Percentiles rank a stretch among this genome's conserved stretches.
Conservation (phyloP, 2,888 invertebrate species). For the Melanophora roralis region DNA sequence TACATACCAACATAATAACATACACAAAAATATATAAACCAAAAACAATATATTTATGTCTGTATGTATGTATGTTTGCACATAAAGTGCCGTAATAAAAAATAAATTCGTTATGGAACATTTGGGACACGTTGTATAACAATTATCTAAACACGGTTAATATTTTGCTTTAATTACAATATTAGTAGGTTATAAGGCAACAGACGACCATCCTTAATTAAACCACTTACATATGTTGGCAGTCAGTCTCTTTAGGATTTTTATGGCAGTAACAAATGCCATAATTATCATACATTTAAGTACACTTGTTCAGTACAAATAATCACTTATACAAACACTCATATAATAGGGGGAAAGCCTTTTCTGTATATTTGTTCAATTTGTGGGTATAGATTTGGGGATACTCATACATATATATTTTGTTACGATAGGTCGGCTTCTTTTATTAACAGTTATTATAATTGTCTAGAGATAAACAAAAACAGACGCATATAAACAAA, state of each 20-base stretch:
- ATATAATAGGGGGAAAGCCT: too few relatives aligned
- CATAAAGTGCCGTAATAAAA: not conserved
- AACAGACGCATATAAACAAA: not conserved
- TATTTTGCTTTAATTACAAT: not conserved
- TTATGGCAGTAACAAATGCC: not conserved
- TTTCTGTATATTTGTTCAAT: too few relatives aligned
- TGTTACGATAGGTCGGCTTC: conserved; percentile 45
- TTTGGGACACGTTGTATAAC: conserved; percentile 31
- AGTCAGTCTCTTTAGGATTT: not conserved
- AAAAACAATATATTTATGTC: not conserved
- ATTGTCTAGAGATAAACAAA: conserved; percentile 48
- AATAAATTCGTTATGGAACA: conserved; percentile 43
- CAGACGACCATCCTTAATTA: too few relatives aligned
- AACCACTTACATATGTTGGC: too few relatives aligned
- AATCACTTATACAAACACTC: not conserved
- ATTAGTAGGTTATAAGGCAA: too few relatives aligned
- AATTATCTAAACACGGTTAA: conserved; percentile 15
- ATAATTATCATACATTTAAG: not conserved
- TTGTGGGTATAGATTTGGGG: not conserved
- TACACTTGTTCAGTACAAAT: too few relatives aligned
- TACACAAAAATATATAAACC: not conserved
- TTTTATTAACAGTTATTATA: conserved; percentile 55
- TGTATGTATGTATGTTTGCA: not conserved
- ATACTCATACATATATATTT: conserved; percentile 1
- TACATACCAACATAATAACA: too few relatives aligned